Evolutionary conservation across 2,797 vertebrate genomes (phyloP).

Genomic region (Acropternis orthonyx): DNA sequence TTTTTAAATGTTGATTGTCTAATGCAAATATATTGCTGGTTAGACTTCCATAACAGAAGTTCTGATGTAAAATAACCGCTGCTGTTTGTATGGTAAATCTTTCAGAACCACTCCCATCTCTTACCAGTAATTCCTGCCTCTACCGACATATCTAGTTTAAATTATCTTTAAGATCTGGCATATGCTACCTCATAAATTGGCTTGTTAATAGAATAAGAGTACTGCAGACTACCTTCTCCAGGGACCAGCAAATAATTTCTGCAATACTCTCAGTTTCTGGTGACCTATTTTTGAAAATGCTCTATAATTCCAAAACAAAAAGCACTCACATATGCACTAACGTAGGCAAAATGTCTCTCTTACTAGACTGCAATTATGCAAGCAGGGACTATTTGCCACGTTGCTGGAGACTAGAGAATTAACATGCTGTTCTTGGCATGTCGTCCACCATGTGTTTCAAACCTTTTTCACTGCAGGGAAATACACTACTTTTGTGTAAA

Average conservation of each 20-base stretch:
- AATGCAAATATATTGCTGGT: background rate
- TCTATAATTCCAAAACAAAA: constrained; percentile 28
- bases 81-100: background rate
- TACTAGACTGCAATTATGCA: background rate
- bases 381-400: background rate
- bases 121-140: background rate
- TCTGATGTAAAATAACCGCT: background rate
- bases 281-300: constrained; percentile 41
- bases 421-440: background rate
- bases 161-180: constrained; percentile 12
- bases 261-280: constrained; percentile 22
- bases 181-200: background rate
- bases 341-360: background rate
- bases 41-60: background rate
- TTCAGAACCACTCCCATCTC: background rate
- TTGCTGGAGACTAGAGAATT: constrained; percentile 17
- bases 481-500: background rate
- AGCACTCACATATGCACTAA: background rate
- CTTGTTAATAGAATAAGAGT: constrained; percentile 24
- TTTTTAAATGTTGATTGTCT: background rate
- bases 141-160: background rate
- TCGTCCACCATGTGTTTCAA: background rate
- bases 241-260: constrained; percentile 56
- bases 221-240: constrained; percentile 24
- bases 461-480: background rate